Evolutionary conservation across 2,888 invertebrate genomes (phyloP).

Genomic region (Cantharis rufa): DNA sequence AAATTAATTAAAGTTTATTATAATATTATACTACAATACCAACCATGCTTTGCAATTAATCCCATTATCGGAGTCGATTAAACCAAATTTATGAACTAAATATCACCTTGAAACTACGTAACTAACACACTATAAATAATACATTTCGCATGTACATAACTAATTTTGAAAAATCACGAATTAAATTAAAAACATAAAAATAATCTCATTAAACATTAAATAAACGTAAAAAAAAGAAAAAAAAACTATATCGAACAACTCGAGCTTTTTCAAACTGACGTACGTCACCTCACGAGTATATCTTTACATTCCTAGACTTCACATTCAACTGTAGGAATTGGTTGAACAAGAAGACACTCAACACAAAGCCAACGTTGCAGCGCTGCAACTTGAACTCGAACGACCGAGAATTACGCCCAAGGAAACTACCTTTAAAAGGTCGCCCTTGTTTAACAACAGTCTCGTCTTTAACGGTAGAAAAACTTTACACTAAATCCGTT

Average conservation of each 20-base stretch:
- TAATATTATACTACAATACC: conserved; percentile 18
- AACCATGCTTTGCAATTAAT: conserved; percentile 39
- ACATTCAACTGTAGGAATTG: background rate
- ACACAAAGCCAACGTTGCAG: background rate
- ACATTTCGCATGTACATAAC: background rate
- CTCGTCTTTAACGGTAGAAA: background rate
- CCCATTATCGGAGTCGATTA: conserved; percentile 25
- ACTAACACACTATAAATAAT: background rate
- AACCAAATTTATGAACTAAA: conserved; percentile 4
- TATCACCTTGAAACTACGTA: background rate
- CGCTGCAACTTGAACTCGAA: background rate
- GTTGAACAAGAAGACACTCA: background rate
- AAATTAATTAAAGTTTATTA: conserved; percentile 30
- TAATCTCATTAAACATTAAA: background rate
- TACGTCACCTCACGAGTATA: background rate
- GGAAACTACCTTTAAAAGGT: conserved; percentile 28
- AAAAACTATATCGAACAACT: background rate
- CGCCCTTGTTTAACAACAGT: conserved; percentile 26
- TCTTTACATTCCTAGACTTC: background rate
- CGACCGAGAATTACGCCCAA: conserved; percentile 1
- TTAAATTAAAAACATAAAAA: background rate
- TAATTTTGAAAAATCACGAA: background rate
- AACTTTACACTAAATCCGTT: background rate
- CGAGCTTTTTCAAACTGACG: background rate
- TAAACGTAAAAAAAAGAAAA: background rate